phyloP scores from a whole-genome alignment of 2,113 vertebrate species.

The Myotis brandtii region DNA sequence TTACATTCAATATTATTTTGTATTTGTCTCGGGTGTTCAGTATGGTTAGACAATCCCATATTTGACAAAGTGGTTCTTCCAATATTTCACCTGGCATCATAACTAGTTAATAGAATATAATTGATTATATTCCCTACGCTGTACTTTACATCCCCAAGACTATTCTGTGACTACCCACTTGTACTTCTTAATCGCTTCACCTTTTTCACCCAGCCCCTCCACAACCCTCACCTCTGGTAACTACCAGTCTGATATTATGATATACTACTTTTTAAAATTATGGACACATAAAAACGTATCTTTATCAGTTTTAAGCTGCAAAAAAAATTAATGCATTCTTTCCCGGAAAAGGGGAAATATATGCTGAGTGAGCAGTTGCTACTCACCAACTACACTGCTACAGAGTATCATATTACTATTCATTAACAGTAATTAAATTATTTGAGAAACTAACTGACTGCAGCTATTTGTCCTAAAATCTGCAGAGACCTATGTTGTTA shows the following conservation, averaged over 20 bases:
- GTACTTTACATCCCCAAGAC: not conserved
- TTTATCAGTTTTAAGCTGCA: not conserved
- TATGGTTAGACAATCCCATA: not conserved
- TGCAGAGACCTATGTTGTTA: conserved; percentile 1
- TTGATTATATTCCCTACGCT: not conserved
- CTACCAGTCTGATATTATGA: not conserved
- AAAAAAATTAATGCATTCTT: not conserved
- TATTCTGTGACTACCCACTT: not conserved
- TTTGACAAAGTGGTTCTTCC: not conserved
- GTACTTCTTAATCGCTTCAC: not conserved
- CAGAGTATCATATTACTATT: not conserved
- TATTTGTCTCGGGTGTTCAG: not conserved
- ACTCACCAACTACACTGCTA: not conserved
- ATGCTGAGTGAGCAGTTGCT: not conserved
- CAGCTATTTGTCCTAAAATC: conserved; percentile 59
- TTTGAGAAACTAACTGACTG: conserved; percentile 46
- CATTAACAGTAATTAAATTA: conserved; percentile 37
- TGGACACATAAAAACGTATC: not conserved
- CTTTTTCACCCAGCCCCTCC: not conserved
- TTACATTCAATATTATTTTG: not conserved
- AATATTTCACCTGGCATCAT: not conserved
- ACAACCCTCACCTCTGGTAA: not conserved
- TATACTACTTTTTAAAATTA: not conserved
- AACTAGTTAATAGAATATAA: not conserved
- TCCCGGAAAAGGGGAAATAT: not conserved